phyloP scores from a whole-genome alignment of 2,113 vertebrate species.

The Trematomus loennbergii region DNA sequence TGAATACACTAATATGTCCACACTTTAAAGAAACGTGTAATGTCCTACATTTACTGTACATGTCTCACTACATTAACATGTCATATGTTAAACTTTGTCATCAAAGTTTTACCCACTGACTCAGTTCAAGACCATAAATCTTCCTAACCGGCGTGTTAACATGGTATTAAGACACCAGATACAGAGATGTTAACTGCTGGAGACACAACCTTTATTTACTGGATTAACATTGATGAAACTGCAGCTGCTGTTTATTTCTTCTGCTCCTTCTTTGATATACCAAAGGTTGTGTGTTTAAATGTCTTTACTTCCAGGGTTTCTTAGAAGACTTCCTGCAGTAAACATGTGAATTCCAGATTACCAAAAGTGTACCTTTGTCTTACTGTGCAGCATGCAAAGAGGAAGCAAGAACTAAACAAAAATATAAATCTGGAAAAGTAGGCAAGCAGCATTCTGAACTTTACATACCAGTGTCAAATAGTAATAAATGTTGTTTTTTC shows the following conservation, averaged over 20 bases:
- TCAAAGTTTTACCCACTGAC: constrained; percentile 27
- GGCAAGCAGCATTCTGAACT: not conserved
- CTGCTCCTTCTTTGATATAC: constrained; percentile 41
- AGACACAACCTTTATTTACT: constrained; percentile 41
- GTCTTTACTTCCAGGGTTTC: constrained; percentile 46
- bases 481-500: constrained; percentile 3
- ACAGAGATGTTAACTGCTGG: constrained; percentile 37
- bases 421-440: constrained; percentile 22
- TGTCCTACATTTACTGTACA: constrained; percentile 23
- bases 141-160: constrained; percentile 42
- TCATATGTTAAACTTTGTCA: constrained; percentile 20
- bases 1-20: constrained; percentile 35
- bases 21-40: constrained; percentile 30
- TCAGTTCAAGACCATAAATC: constrained; percentile 35
- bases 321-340: constrained; percentile 25
- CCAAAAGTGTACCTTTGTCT: constrained; percentile 40
- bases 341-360: constrained; percentile 48
- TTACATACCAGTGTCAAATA: not conserved
- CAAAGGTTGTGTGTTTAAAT: constrained; percentile 26
- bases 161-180: constrained; percentile 38
- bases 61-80: constrained; percentile 35
- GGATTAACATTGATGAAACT: constrained; percentile 44
- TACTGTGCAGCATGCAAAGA: constrained; percentile 5
- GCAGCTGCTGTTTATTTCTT: constrained; percentile 58
- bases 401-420: constrained; percentile 27